phyloP scores from a whole-genome alignment of 2,888 invertebrate species.

The Noctua fimbriata region DNA sequence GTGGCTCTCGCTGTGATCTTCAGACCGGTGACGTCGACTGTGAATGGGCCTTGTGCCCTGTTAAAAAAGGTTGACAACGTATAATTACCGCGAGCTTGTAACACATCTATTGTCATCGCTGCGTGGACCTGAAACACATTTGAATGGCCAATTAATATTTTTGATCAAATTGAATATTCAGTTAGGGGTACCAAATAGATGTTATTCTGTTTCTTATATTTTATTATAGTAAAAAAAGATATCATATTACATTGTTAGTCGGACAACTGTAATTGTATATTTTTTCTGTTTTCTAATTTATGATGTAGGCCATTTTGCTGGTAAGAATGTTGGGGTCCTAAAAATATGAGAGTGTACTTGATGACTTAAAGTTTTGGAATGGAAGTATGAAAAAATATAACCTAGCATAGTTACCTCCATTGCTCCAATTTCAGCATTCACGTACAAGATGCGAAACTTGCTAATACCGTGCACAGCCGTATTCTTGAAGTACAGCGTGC shows the following conservation, averaged over 20 bases:
- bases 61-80: slow-evolving; percentile 93
- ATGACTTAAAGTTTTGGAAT: not conserved
- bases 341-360: not conserved
- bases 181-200: not conserved
- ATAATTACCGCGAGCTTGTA: slow-evolving; percentile 94
- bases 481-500: slow-evolving; percentile 93
- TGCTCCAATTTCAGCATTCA: slow-evolving; percentile 93
- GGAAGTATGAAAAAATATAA: not conserved
- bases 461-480: slow-evolving; percentile 94
- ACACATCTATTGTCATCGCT: slow-evolving; percentile 92
- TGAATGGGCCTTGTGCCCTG: slow-evolving; percentile 93
- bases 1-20: slow-evolving; percentile 92
- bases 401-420: slow-evolving; percentile 91
- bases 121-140: slow-evolving; percentile 91
- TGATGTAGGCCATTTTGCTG: not conserved
- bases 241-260: not conserved
- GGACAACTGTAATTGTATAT: not conserved
- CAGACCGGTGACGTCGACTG: slow-evolving; percentile 93
- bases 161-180: not conserved
- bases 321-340: not conserved
- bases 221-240: not conserved
- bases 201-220: not conserved
- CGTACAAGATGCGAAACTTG: slow-evolving; percentile 93
- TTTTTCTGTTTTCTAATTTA: not conserved
- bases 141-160: not conserved